Evolutionary conservation across 2,113 vertebrate species (phyloP).

Genomic region (Anarhynchus alexandrinus): DNA sequence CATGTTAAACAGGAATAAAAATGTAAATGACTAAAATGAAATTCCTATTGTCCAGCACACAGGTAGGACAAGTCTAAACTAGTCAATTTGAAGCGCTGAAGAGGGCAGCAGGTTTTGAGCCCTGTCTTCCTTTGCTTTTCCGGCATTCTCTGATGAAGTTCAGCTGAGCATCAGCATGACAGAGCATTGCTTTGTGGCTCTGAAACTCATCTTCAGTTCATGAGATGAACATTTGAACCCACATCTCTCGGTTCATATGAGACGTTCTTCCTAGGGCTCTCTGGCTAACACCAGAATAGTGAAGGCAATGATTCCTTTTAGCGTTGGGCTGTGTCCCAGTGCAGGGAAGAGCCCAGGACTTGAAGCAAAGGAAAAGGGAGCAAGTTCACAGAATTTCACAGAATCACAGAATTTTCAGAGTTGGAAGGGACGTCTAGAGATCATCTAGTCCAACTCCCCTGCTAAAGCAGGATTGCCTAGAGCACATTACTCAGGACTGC

Average conservation of each 20-base stretch:
- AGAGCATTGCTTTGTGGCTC: background rate
- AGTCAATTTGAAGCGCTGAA: background rate
- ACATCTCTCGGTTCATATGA: background rate
- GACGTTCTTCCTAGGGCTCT: background rate
- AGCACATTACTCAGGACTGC: no score
- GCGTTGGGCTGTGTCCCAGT: background rate
- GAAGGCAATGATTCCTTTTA: background rate
- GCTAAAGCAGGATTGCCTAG: no score
- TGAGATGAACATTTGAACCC: fast-evolving
- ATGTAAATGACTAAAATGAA: background rate
- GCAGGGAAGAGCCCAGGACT: background rate
- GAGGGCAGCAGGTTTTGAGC: background rate
- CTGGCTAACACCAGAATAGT: background rate
- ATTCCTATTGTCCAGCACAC: background rate
- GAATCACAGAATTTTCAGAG: no score
- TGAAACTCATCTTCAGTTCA: background rate
- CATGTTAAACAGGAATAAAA: background rate
- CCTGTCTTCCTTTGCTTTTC: background rate
- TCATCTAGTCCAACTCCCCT: no score
- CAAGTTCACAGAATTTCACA: no score
- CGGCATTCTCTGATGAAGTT: background rate
- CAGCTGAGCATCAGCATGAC: background rate
- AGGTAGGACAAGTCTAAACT: background rate
- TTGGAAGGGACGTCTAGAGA: no score
- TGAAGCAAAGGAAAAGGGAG: background rate